Evolutionary conservation across 2,888 invertebrate genomes (phyloP).

Genomic region (Caenorhabditis sp.): DNA sequence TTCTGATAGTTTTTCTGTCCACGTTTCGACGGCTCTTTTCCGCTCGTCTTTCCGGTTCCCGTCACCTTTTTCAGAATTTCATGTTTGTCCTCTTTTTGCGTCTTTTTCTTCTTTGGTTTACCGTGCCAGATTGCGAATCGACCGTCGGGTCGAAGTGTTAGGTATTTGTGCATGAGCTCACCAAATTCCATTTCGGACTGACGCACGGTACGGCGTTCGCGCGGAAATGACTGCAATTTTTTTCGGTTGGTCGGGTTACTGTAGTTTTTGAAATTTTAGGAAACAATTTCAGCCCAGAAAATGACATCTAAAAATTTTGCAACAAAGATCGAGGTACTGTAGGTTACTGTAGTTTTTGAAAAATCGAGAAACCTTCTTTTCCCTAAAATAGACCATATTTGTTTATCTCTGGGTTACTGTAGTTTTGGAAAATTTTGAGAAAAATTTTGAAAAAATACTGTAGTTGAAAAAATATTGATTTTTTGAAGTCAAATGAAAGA

Average conservation of each 20-base stretch:
- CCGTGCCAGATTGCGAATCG: slow-evolving; percentile 40
- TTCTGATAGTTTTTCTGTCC: slow-evolving; percentile 21
- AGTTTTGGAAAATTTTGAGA: too few relatives aligned
- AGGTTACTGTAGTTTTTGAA: too few relatives aligned
- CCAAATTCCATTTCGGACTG: slow-evolving; percentile 27
- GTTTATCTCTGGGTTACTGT: too few relatives aligned
- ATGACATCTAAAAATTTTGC: too few relatives aligned
- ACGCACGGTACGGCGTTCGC: background rate
- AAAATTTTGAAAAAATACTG: too few relatives aligned
- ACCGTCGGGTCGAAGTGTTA: slow-evolving; percentile 28
- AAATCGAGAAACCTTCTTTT: too few relatives aligned
- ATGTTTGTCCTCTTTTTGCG: slow-evolving; percentile 4
- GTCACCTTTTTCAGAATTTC: slow-evolving; percentile 14
- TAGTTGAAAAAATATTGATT: too few relatives aligned
- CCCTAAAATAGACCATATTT: too few relatives aligned
- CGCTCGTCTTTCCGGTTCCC: slow-evolving; percentile 9
- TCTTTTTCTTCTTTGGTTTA: slow-evolving; percentile 13
- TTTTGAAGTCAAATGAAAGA: too few relatives aligned
- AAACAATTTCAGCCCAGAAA: background rate
- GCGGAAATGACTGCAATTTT: slow-evolving; percentile 9
- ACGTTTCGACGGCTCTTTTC: slow-evolving; percentile 13
- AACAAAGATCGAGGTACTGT: too few relatives aligned
- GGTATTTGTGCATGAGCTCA: slow-evolving; percentile 31
- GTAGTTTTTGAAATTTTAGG: background rate
- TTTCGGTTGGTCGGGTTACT: too few relatives aligned